Base-by-base conservation (phyloP, 1,140 invertebrate genomes). In the Drosophila virilis region DNA sequence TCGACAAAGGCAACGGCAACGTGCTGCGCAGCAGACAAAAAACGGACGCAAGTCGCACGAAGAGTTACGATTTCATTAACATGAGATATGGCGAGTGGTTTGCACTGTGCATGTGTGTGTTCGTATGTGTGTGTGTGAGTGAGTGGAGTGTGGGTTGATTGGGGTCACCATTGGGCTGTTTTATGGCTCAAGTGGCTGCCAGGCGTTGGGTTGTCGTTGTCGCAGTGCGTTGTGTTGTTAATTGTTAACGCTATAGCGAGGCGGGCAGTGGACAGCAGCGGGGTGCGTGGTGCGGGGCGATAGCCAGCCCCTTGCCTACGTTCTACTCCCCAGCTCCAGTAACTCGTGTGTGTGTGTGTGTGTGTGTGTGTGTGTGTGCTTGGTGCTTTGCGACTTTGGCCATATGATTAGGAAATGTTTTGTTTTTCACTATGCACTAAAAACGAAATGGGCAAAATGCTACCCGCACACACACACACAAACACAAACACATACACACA, bases 21-120 rank as follows among this genome's bases (percentile, higher is more conserved):
- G 40, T n/a, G 48, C 10, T 13, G 28, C 48, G 42, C 28, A 33
- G 32, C 38, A 55, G n/a, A 74, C 71, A 83, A 77, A 86, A 88
- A 88, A 89, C 80, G 84, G 79, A 89, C 83, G 89, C 82, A 77
- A 80, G 77, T 77, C 67, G 67, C 80, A 76, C 74, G 80, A 89
- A 89, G 85, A 90, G 84, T 89, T 89, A 89, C 84, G 84, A 89
- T 89, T 89, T 89, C 84, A 89, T 89, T 89, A 89, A 89, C 80
- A 89, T 89, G 85, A 89, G 85, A 89, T 89, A 89, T 89, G 85
- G 84, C 84, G 72, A 88, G 77, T 88, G 80, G 73, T 40, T 60
- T 15, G 55, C 42, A 35, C 22, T 43, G 10, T 28, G 22, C 22
- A 28, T 9, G 40, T 48, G 28, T 6, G 37, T 52, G 32, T 17